Percentiles rank a stretch among this genome's conserved stretches.
Evolutionary conservation across 2,888 invertebrate species (phyloP).

Genomic region (Tyria jacobaeae): DNA sequence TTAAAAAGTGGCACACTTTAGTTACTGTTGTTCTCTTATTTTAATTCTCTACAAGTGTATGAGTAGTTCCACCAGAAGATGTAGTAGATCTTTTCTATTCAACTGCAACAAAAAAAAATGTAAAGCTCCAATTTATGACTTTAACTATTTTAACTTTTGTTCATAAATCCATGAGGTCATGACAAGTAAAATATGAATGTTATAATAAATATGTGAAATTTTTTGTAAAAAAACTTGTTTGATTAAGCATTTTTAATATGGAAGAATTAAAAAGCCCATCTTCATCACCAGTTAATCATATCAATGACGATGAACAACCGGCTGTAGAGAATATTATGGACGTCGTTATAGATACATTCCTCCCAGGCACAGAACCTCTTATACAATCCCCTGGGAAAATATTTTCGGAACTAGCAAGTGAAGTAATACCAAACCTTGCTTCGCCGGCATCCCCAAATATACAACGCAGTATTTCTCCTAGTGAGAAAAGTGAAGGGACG

Average conservation of each 20-base stretch:
- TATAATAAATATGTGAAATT: constrained; percentile 53
- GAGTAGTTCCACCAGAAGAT: too few species aligned
- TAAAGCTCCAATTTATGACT: not conserved
- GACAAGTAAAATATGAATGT: constrained; percentile 42
- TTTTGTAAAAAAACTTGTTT: constrained; percentile 41
- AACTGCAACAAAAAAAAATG: not conserved
- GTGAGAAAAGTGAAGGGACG: constrained; percentile 1
- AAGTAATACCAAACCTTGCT: not conserved
- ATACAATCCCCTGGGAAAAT: constrained; percentile 10
- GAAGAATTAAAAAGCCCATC: constrained; percentile 33
- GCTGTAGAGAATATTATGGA: constrained; percentile 5
- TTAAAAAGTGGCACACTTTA: too few species aligned
- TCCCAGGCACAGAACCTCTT: constrained; percentile 6
- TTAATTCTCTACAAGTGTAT: too few species aligned
- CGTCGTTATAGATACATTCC: constrained; percentile 10
- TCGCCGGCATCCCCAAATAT: constrained; percentile 8
- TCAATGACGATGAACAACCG: constrained; percentile 8
- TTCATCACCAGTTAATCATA: constrained; percentile 31
- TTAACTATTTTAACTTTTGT: constrained; percentile 37
- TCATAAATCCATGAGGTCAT: constrained; percentile 65
- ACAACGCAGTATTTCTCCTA: not conserved
- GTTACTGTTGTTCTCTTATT: too few species aligned
- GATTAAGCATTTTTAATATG: constrained; percentile 32
- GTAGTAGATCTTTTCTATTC: not conserved
- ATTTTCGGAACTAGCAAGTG: not conserved